Base-by-base conservation (phyloP, 2,113 vertebrate genomes). In the Campylomormyrus tamandua region DNA sequence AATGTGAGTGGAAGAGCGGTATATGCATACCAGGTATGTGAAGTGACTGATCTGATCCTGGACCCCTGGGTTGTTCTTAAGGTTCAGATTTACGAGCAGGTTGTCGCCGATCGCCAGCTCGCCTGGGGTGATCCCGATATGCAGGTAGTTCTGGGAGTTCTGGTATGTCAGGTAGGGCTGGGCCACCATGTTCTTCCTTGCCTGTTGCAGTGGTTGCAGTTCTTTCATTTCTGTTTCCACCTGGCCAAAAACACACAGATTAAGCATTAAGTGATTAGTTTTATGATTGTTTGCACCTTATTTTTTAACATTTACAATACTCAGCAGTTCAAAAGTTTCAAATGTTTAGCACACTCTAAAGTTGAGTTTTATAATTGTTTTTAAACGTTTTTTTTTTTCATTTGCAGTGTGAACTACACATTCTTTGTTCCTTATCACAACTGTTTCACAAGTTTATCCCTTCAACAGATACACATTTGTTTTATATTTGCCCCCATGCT, bases 21-120 rank as follows among this genome's bases (percentile, higher is more conserved):
- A 19, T 15, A 62, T n/a, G 89, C 95, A 93, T 90, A 97, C 96
- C 95, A 97, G 90, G 66, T 94, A 94, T 35, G 96, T 96, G 88
- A 96, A 93, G 42, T 95, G 92, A 17, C 74, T 89, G 74, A 94
- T 92, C 49, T 83, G 52, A 0, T 92, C 0, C 42, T n/a, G 84
- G 31, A 2, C 0, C 0, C 2, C 31, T 1, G 52, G 3, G 4
- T 89, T 90, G 48, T 66, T 93, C 39, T 6, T 48, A 0, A 94
- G 58, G 87, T 92, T 90, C 6, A 97, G 87, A 70, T 83, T 93
- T 48, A 97, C 11, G 5, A 91, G 93, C 21, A 96, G 19, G 50
- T 89, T 92, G 4, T 89, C 42, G 42, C 94, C 93, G 3, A 94
- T 50, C 0, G 88, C 8, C 13, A 93, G 6, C 2, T 90, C 91